Percentiles rank a stretch among this genome's conserved stretches.
phyloP scores from a whole-genome alignment of 2,113 vertebrate species.

The Nerophis ophidion region DNA sequence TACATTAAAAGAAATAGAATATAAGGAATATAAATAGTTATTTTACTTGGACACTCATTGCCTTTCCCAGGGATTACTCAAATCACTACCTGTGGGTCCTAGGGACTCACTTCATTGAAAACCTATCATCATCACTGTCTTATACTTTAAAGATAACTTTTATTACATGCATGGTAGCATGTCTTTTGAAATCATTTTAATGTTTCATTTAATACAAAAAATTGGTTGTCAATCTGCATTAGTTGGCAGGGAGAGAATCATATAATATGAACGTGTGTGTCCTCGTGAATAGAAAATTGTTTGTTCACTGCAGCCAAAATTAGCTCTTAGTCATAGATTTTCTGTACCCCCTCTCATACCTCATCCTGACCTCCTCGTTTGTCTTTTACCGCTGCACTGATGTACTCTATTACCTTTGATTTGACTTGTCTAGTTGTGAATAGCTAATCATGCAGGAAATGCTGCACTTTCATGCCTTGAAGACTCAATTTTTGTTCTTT shows the following conservation, averaged over 20 bases:
- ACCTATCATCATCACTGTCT: too few relatives aligned
- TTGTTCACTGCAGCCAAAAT: conserved; percentile 36
- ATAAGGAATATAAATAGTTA: too few relatives aligned
- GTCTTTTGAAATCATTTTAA: too few relatives aligned
- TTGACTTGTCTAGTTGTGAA: conserved; percentile 56
- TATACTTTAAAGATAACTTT: too few relatives aligned
- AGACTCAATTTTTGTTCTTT: conserved; percentile 21
- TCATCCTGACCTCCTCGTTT: conserved; percentile 33
- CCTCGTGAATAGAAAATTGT: conserved; percentile 15
- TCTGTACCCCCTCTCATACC: conserved; percentile 17
- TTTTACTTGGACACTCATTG: too few relatives aligned
- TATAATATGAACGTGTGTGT: neutral
- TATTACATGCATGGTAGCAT: too few relatives aligned
- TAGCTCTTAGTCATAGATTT: conserved; percentile 29
- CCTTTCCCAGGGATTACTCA: too few relatives aligned
- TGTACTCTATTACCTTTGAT: conserved; percentile 51
- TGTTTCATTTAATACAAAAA: conserved; percentile 15
- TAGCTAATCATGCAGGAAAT: conserved; percentile 54
- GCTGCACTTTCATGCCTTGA: conserved; percentile 26
- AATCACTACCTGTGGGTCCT: too few relatives aligned
- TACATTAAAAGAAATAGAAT: too few relatives aligned
- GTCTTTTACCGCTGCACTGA: conserved; percentile 35
- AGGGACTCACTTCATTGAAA: too few relatives aligned
- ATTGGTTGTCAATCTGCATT: conserved; percentile 15
- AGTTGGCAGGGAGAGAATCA: conserved; percentile 7